phyloP scores from a whole-genome alignment of 2,797 vertebrate genomes.

The Gymnoscopelus braueri region DNA sequence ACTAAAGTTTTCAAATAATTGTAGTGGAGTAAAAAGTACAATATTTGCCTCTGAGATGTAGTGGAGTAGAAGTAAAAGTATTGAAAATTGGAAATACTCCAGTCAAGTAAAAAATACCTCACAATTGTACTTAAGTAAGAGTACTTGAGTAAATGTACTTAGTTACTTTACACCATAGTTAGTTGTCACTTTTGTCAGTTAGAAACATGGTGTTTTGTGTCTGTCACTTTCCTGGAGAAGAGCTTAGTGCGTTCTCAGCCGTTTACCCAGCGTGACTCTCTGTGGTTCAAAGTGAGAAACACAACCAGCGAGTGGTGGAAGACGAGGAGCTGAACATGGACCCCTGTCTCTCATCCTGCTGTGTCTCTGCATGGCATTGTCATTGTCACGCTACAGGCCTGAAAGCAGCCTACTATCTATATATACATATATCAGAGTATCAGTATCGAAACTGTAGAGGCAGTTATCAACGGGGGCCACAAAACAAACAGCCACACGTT shows the following conservation, averaged over 20 bases:
- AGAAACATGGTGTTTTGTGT: constrained; percentile 29
- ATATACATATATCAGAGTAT: neutral
- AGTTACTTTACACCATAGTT: neutral
- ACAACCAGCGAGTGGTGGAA: constrained; percentile 37
- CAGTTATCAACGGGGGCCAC: no score
- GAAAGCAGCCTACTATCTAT: constrained; percentile 5
- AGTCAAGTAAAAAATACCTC: no score
- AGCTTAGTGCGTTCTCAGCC: constrained; percentile 30
- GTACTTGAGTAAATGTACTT: no score
- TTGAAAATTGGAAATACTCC: no score
- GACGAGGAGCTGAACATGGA: constrained; percentile 2
- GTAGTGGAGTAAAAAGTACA: no score
- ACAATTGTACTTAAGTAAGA: no score
- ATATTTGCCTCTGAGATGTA: no score
- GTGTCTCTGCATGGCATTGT: neutral
- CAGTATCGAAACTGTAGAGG: no score
- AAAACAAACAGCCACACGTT: no score
- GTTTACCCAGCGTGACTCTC: constrained; percentile 24
- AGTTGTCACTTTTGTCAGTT: constrained; percentile 3
- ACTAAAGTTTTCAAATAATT: no score
- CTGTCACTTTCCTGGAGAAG: constrained; percentile 34
- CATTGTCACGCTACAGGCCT: neutral
- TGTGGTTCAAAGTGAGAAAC: constrained; percentile 69
- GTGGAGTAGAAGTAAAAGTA: no score
- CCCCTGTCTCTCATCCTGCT: neutral